Evolutionary conservation across 2,888 invertebrate species (phyloP), one percentile per base, ranked within the genome.

Genomic region (Barypeithes pellucidus): DNA sequence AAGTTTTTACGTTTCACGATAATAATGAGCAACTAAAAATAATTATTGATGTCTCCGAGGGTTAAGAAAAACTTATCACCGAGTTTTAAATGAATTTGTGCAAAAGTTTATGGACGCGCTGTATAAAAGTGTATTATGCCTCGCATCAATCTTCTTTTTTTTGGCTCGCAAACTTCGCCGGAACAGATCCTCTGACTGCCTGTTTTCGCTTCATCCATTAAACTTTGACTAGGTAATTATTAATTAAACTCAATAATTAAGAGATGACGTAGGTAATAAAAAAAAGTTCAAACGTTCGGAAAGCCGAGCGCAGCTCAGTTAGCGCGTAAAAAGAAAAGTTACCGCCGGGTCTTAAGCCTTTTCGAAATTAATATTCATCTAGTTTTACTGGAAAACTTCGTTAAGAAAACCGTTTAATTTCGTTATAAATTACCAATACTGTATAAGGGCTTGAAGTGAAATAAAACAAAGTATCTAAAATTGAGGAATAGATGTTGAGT

Each of bases 201-300:
- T 61, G 14, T 41, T 61, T 60, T 45, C 11, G 16, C 33, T 11
- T 33, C 16, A 33, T 57, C 16, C 14, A 57, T 57, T 61, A 61
- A 41, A 45, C 43, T 43, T 45, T 11, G 39, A 43, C 29, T 61
- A 14, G 61, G 41, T 61, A 43, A 61, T 61, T 61, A 61, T 43
- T 61, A 61, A 61, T 61, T 61, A 61, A 61, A 41, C 43, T 36
- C 61, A 29, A 61, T 61, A 61, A 41, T 61, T 61, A 61, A 61
- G 43, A 43, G 41, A 61, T 41, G 61, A 61, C 61, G 61, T 61
- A 61, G 41, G 36, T 22, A 61, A 41, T 61, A 61, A 61, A 61
- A 61, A 61, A 61, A 61, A 61, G 61, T 61, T 61, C 18, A 43
- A 61, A 39, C 22, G 61, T 61, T 61, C 39, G 29, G 7, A 45